Conservation (phyloP, 2,113 vertebrate species). For the Platycercus adscitus region DNA sequence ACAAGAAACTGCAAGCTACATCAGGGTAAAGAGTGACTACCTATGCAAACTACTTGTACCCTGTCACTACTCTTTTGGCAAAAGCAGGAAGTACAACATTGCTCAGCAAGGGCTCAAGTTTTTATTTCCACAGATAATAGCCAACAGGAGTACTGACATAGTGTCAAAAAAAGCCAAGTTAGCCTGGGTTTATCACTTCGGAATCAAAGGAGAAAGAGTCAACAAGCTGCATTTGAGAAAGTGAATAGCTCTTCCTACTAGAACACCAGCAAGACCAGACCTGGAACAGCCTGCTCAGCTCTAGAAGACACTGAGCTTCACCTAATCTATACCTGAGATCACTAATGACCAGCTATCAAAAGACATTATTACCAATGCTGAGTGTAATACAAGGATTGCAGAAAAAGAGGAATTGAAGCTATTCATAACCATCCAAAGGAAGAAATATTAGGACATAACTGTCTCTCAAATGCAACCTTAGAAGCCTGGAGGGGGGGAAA, state of each 20-base stretch:
- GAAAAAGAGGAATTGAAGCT: background rate
- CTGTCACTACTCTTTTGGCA: background rate
- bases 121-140: background rate
- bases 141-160: background rate
- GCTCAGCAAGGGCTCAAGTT: background rate
- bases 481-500: background rate
- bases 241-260: background rate
- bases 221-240: background rate
- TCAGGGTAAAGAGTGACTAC: background rate
- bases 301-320: background rate
- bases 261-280: rapidly evolving
- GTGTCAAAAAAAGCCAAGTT: background rate
- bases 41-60: background rate
- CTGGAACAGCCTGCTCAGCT: background rate
- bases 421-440: background rate
- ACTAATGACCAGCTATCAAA: background rate
- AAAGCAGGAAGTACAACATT: background rate
- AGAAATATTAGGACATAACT: background rate
- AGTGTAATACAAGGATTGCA: background rate
- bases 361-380: background rate
- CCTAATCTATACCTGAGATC: background rate
- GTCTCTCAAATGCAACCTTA: background rate
- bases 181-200: background rate
- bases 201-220: background rate
- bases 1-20: background rate